Conservation (phyloP, 1,140 invertebrate genomes). For the Musca vetustissima region DNA sequence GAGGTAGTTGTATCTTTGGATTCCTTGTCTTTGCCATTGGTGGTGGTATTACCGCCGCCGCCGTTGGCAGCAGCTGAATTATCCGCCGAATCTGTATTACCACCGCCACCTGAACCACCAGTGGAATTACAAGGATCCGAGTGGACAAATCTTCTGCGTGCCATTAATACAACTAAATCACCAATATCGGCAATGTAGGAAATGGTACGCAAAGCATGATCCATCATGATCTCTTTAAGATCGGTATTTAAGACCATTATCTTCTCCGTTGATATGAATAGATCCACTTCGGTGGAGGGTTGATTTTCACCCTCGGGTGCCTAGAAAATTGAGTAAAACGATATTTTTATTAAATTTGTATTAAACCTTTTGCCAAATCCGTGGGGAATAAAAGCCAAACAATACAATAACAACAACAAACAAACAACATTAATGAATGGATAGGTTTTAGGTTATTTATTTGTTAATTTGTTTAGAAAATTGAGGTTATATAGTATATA, state of each 20-base stretch:
- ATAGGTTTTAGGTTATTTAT: not conserved
- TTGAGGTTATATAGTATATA: too few species aligned
- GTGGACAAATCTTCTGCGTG: conserved; percentile 84
- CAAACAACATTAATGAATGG: not conserved
- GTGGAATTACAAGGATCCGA: conserved; percentile 29
- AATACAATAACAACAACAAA: conserved; percentile 10
- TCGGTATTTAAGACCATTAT: conserved; percentile 99
- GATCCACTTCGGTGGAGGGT: conserved; percentile 97
- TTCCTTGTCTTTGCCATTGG: conserved; percentile 1
- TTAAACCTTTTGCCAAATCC: too few species aligned
- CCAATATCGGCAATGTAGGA: conserved; percentile 99
- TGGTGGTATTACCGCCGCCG: not conserved
- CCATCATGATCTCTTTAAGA: conserved; percentile 99
- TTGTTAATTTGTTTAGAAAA: too few species aligned
- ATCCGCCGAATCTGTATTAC: not conserved
- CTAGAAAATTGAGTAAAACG: conserved; percentile 60
- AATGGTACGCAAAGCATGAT: conserved; percentile 96
- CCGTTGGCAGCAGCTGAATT: not conserved
- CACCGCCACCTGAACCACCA: conserved; percentile 15
- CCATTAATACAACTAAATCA: conserved; percentile 98
- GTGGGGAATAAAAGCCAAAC: not conserved
- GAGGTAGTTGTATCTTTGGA: conserved; percentile 8
- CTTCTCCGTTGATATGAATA: conserved; percentile 99
- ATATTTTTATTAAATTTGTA: not conserved
- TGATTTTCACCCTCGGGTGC: conserved; percentile 98